These are phyloP conservation scores for Heterocephalus glaber DNA, from an alignment of 2,113 vertebrate genomes.

Conservation along the genomic window DNA sequence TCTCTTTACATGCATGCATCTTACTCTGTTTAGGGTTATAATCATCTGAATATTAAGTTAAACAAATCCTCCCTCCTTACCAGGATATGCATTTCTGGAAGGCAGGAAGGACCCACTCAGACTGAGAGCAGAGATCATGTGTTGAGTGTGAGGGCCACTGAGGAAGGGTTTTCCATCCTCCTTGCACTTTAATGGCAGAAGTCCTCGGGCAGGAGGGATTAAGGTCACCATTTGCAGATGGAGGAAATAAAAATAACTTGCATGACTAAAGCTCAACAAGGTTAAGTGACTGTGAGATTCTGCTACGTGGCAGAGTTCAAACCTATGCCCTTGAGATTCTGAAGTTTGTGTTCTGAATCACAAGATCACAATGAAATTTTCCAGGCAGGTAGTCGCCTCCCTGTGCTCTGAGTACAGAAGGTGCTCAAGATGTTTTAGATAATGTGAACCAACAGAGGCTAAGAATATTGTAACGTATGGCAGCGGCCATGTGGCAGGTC, in stretches of 20 bases:
- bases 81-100: not conserved
- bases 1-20: not conserved
- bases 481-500: not conserved
- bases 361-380: not conserved
- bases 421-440: not conserved
- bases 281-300: not conserved
- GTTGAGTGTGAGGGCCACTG: not conserved
- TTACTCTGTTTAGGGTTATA: not conserved
- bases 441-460: not conserved
- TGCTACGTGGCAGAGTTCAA: not conserved
- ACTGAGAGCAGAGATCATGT: not conserved
- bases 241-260: not conserved
- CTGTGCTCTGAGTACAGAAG: not conserved
- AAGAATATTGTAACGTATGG: not conserved
- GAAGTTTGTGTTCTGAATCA: not conserved
- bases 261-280: not conserved
- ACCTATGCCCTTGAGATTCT: not conserved
- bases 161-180: not conserved
- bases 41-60: not conserved
- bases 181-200: not conserved
- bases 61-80: not conserved
- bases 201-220: fast-evolving
- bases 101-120: not conserved
- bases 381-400: not conserved
- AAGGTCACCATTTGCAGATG: not conserved